Base-by-base conservation (phyloP, 2,113 vertebrate genomes). In the Bubo blakistoni region DNA sequence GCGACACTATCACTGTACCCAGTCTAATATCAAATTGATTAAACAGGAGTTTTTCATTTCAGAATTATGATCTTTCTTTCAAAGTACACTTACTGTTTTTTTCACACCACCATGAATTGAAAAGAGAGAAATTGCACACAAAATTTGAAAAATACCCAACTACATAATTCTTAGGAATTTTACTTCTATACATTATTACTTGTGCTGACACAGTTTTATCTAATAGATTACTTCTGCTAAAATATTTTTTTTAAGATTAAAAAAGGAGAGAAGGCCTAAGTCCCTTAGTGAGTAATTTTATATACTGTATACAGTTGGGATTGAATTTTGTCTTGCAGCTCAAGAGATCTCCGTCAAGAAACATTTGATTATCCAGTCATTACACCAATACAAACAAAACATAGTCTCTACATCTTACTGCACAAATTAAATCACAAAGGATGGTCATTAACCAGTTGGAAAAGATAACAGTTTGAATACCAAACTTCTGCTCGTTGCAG, bases 361-460 rank as follows among this genome's bases (percentile, higher is more conserved):
- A 70, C 30, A n/a, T 78, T 91, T 92, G 72, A 95, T 91, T 92
- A 95, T 47, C 55, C 70, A 63, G 59, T 78, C 94, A 84, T 71
- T 94, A 61, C 70, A 87, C 59, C 81, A 91, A 87, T 38, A 69
- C 17, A 55, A 91, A 42, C 42, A 83, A 94, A 93, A 73, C 1
- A 21, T 57, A 26, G 19, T 67, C 30, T 85, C 42, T 78, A 3
- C 19, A 20, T 55, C 16, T 83, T 77, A 77, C 27, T 54, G 51
- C 46, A 62, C 46, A 73, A 84, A 92, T 81, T 66, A 84, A 89
- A 54, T 89, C 72, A 65, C 20, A 63, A 81, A 95, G 19, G 62
- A 62, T 63, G 44, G 5, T n/a, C 17, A 25, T 58, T 52, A 90
- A 65, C 20, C 40, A 34, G 16, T 36, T 52, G 34, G 47, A 91